A percentile compares a stretch with the other conserved stretches of the same genome.
These are phyloP conservation scores for Papilio helenus DNA, from an alignment of 1,140 invertebrate species.

Conservation along the genomic window DNA sequence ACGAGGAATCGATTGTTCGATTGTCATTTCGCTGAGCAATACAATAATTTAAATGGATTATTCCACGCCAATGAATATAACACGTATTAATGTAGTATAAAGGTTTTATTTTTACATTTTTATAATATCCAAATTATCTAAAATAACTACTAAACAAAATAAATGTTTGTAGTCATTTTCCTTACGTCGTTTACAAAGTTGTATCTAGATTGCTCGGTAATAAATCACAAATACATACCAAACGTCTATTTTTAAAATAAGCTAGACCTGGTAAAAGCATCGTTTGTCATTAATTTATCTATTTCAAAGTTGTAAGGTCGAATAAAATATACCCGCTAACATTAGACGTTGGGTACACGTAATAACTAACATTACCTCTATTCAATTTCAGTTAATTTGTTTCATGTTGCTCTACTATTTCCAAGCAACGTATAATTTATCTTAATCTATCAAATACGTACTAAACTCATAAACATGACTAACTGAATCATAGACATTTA, in stretches of 20 bases:
- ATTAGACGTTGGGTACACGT: not conserved
- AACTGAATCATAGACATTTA: not conserved
- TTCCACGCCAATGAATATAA: not conserved
- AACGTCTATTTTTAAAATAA: not conserved
- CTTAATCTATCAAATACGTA: not conserved
- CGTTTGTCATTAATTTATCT: slow-evolving; percentile 45
- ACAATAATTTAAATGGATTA: not conserved
- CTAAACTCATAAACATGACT: not conserved
- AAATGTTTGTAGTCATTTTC: not conserved
- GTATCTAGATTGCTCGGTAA: not conserved
- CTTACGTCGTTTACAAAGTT: not conserved
- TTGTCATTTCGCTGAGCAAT: not conserved
- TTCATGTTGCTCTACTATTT: not conserved
- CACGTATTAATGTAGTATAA: too few species aligned
- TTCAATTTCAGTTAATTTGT: slow-evolving; percentile 8
- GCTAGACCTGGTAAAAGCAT: slow-evolving; percentile 12
- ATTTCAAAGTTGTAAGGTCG: slow-evolving; percentile 42
- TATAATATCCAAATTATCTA: too few species aligned
- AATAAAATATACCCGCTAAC: slow-evolving; percentile 19
- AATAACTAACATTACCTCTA: not conserved
- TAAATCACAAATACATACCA: not conserved
- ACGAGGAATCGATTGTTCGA: not conserved
- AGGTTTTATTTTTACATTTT: too few species aligned
- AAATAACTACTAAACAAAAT: too few species aligned
- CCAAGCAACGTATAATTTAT: not conserved